Evolutionary conservation across 2,888 invertebrate genomes (phyloP), one percentile per base, ranked within the genome.

Genomic region (Lapara coniferarum): DNA sequence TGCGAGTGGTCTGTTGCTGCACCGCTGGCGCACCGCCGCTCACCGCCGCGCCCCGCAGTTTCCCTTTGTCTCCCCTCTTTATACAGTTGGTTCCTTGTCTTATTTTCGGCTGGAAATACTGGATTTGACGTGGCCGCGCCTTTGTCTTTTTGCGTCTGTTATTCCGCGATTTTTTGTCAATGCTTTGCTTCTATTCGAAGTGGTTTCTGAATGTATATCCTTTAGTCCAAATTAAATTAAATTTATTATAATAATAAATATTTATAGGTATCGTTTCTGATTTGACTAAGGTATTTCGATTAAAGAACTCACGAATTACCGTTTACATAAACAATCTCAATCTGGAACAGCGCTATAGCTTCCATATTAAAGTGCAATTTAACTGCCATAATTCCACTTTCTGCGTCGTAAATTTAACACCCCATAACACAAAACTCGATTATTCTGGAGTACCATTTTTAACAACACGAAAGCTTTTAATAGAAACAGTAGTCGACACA

Each of bases 11-110:
- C 88, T 84, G 80, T 70, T 73, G 67, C 76, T 73, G 71, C 70
- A 72, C 75, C 76, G 76, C 77, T 79, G 81, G 75, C 75, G 74
- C 80, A 78, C 72, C 74, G 59, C 79, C 74, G 73, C 76, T 71
- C 73, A 70, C 72, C 73, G 73, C 74, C 71, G 75, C 74, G 79
- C 82, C 82, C 86, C 85, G 79, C 85, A 71, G 74, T 75, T 78
- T 85, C 88, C 89, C 88, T 90, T 89, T 90, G 90, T 90, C 86
- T 89, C 83, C 85, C 81, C 86, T 82, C 88, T 91, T 90, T 92
- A 92, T 91, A 85, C 90, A 90, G 85, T 87, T 86, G 84, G 84
- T 85, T 88, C 79, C 79, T 82, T 84, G 87, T 87, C 87, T 92
- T 91, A 90, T 89, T 92, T 91, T 91, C 84, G 88, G 82, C 79